Base-by-base conservation (phyloP, 2,113 vertebrate genomes). In the Manacus vitellinus region DNA sequence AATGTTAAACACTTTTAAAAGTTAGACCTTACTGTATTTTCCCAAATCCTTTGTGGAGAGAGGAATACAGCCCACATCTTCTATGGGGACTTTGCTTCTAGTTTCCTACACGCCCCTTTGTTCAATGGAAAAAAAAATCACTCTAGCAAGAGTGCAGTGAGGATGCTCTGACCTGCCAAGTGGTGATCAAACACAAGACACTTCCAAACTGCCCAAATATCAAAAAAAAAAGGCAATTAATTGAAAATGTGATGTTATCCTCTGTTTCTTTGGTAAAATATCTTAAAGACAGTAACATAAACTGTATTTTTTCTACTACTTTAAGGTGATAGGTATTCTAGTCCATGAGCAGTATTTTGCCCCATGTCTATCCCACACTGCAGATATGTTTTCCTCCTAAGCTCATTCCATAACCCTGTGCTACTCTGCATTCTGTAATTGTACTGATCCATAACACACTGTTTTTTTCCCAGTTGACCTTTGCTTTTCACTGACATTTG, bases 401-500 rank as follows among this genome's bases (percentile, higher is more conserved):
- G 52, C 66, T 94, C 73, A 25, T 66, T 43, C 59, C 35, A 13
- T 77, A 95, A 90, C 88, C 68, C 31, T 2, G 1, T 85, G 71
- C 65, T 91, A 33, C 88, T 92, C 94, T 92, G 51, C 55, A 24
- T 71, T 94, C 75, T 74, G 52, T 84, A 94, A 89, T 71, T 85
- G 89, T 89, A 94, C 70, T 41, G 94, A 94, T 95, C 81, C 83
- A 70, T 92, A 82, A 86, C 93, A 71, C 23, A 39, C 73, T 89
- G 83, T 1, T 43, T 81, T 88, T 82, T 77, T 65, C 82, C 17
- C 41, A 72, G 89, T 43, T 97, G 94, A 95, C 84, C 95, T 93
- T 96, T 95, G 81, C 87, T 94, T 96, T 89, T 81, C 92, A 88
- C 74, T 95, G 95, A 96, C 89, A 94, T 94, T 94, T 96, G 75